A percentile compares a stretch with the other conserved stretches of the same genome.
Conservation (phyloP, 2,888 invertebrate genomes). For the Drosophila koepferae region DNA sequence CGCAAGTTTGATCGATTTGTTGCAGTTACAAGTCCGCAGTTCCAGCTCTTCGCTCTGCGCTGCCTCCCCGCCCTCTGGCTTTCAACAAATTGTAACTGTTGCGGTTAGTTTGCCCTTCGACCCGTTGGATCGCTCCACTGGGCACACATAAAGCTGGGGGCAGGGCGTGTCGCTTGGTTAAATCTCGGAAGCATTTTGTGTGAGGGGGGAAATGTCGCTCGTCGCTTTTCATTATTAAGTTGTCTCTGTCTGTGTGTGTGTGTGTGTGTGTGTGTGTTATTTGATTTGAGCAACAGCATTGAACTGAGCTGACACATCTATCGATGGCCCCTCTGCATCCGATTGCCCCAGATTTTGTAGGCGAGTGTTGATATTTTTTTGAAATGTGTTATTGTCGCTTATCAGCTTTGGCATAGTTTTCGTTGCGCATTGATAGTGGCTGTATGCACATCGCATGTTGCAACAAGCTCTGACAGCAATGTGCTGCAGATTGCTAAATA, state of each 20-base stretch:
- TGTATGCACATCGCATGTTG: conserved; percentile 57
- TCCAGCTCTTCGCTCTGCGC: background rate
- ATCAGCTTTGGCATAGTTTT: conserved; percentile 63
- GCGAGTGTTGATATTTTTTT: conserved; percentile 23
- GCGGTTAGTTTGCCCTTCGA: conserved; percentile 57
- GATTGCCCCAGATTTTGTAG: conserved; percentile 25
- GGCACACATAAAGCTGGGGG: conserved; percentile 60
- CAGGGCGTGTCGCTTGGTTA: conserved; percentile 57
- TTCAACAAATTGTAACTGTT: conserved; percentile 68
- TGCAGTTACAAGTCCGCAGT: conserved; percentile 26
- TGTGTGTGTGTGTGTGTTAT: conserved; percentile 16
- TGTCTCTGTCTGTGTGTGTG: background rate
- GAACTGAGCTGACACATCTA: conserved; percentile 31
- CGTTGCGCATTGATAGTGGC: conserved; percentile 47
- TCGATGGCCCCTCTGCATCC: conserved; percentile 21
- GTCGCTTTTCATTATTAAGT: conserved; percentile 55
- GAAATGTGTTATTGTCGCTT: conserved; percentile 34
- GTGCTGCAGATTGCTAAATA: conserved; percentile 62
- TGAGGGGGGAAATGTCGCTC: conserved; percentile 33
- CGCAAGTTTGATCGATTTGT: conserved; percentile 74
- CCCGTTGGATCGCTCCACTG: conserved; percentile 40
- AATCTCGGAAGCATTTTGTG: conserved; percentile 52
- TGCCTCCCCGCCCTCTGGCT: conserved; percentile 5
- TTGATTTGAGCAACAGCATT: conserved; percentile 9
- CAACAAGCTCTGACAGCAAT: conserved; percentile 72